A percentile compares a stretch with the other conserved stretches of the same genome.
These are phyloP conservation scores for Nothoprocta pentlandii DNA, from an alignment of 2,113 vertebrate species.

Conservation along the genomic window DNA sequence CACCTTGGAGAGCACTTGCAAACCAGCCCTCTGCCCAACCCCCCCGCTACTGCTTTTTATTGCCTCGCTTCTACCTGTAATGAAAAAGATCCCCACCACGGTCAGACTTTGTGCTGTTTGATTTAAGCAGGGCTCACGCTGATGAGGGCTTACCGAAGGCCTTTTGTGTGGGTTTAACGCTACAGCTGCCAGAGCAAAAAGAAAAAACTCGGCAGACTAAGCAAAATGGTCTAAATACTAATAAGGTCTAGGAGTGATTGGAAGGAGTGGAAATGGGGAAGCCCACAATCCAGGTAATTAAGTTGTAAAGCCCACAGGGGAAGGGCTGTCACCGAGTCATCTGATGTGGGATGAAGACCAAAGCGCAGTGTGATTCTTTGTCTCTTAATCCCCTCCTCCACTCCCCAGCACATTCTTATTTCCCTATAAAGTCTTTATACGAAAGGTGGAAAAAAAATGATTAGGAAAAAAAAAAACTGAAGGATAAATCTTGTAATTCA, in stretches of 20 bases:
- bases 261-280: conserved; percentile 49
- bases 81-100: background rate
- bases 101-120: conserved; percentile 34
- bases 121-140: conserved; percentile 27
- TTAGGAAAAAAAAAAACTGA: conserved; percentile 51
- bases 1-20: background rate
- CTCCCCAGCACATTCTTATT: conserved; percentile 62
- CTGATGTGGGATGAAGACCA: conserved; percentile 65
- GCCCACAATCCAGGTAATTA: conserved; percentile 70
- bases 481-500: conserved; percentile 81
- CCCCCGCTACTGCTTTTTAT: background rate
- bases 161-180: conserved; percentile 45
- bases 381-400: conserved; percentile 55
- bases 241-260: conserved; percentile 27
- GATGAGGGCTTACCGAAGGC: background rate
- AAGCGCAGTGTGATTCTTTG: conserved; percentile 54
- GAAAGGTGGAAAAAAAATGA: conserved; percentile 18
- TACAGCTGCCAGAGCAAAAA: conserved; percentile 13
- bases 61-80: conserved; percentile 43
- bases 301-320: conserved; percentile 68
- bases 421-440: conserved; percentile 51
- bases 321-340: conserved; percentile 69
- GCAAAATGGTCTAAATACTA: conserved; percentile 48
- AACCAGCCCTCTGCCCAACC: background rate
- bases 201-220: conserved; percentile 8